A percentile compares a stretch with the other conserved stretches of the same genome.
phyloP scores from a whole-genome alignment of 2,113 vertebrate species.

The Entelurus aequoreus region DNA sequence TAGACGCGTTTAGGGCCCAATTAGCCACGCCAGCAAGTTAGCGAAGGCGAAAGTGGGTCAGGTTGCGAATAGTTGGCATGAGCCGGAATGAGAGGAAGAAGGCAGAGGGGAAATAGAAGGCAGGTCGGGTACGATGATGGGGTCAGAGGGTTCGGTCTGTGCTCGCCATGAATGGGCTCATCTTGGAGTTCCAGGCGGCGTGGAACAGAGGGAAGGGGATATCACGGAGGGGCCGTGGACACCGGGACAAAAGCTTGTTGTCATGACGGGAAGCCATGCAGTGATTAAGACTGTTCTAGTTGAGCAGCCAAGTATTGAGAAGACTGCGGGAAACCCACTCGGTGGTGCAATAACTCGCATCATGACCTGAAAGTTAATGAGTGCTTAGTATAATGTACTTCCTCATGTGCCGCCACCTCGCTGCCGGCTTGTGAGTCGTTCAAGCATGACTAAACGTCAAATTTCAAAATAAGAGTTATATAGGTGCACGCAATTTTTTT shows the following conservation, averaged over 20 bases:
- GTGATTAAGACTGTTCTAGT: conserved; percentile 38
- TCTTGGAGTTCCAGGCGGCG: conserved; percentile 20
- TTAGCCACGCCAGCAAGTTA: conserved; percentile 64
- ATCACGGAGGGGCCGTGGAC: conserved; percentile 23
- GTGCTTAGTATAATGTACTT: neutral
- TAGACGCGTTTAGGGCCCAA: conserved; percentile 72
- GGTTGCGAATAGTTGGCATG: conserved; percentile 64
- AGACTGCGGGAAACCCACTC: conserved; percentile 14
- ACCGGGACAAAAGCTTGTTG: conserved; percentile 21
- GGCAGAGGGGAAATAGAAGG: conserved; percentile 17
- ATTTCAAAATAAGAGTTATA: too few relatives aligned
- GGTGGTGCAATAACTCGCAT: conserved; percentile 20
- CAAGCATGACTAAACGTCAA: too few relatives aligned
- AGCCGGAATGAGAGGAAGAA: conserved; percentile 42
- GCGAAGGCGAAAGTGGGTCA: conserved; percentile 69
- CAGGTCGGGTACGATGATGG: conserved; percentile 42
- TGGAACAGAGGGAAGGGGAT: conserved; percentile 15
- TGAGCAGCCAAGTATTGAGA: conserved; percentile 19
- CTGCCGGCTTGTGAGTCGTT: too few relatives aligned
- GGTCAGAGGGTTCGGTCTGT: conserved; percentile 26
- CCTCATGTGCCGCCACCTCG: neutral
- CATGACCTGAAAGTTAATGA: neutral
- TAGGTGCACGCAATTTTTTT: too few relatives aligned
- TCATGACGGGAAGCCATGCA: conserved; percentile 30
- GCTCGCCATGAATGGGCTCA: conserved; percentile 33